These are phyloP conservation scores for Cerceris rybyensis DNA, from an alignment of 2,888 invertebrate genomes.

Conservation along the genomic window DNA sequence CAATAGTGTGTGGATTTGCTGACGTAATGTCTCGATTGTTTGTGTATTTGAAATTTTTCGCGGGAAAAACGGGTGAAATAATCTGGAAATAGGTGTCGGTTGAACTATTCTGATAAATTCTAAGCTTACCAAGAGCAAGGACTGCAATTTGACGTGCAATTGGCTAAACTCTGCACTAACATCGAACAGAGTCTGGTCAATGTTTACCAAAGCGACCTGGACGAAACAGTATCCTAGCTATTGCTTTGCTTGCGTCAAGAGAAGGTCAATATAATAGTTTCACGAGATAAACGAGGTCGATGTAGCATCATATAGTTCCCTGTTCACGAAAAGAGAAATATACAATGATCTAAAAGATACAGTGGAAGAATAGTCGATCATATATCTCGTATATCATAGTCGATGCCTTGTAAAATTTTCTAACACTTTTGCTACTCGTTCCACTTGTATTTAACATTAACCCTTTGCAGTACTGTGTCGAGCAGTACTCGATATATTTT, in stretches of 20 bases:
- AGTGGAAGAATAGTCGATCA: not conserved
- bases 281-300: slow-evolving; percentile 42
- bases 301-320: not conserved
- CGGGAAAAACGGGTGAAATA: slow-evolving; percentile 7
- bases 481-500: no score
- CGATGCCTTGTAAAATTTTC: no score
- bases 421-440: no score
- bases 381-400: no score
- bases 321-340: not conserved
- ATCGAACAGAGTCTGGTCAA: slow-evolving; percentile 11
- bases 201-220: slow-evolving; percentile 50
- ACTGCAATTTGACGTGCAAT: slow-evolving; percentile 57
- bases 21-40: no score
- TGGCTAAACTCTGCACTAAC: slow-evolving; percentile 47
- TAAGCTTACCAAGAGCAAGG: slow-evolving; percentile 23
- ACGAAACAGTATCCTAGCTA: slow-evolving; percentile 37
- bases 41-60: not conserved
- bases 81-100: slow-evolving; percentile 26
- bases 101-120: slow-evolving; percentile 29
- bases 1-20: no score
- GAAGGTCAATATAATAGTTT: slow-evolving; percentile 55
- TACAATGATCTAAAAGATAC: no score
- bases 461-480: no score
- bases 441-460: no score
- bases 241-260: slow-evolving; percentile 48